Base-by-base conservation (phyloP, 2,113 vertebrate species). In the Aspiorhynchus laticeps region DNA sequence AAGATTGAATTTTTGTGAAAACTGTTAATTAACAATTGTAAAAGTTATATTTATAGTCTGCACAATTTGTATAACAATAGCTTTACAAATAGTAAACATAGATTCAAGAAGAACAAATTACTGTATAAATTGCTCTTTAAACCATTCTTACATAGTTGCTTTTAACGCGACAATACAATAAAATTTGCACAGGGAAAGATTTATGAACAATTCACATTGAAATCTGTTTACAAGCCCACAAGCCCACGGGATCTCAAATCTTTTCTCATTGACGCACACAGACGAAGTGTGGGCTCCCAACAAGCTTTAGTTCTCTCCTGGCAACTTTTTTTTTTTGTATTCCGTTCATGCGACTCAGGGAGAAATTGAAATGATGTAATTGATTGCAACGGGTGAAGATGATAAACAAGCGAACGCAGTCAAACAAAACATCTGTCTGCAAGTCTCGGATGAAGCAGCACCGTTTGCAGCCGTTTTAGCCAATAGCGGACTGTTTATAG, bases 291-390 rank as follows among this genome's bases (percentile, higher is more conserved):
- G 7, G 51, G n/a, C 48, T 83, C 65, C 28, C 26, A 83, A 33
- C 41, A 51, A 69, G 56, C 38, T 9, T 82, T 24, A 51, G 4
- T 69, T 83, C 76, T 78, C 48, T 78, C 17, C 46, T 19, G 76
- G 76, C 48, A 48, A 31, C 76, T 17, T 8, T 46, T 75, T 74
- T 43, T 71, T 85, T 9, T 31, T 71, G 53, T 80, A 84, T 88
- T 91, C 76, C 84, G 87, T 91, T 94, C 91, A 92, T 94, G 91
- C 90, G 92, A 94, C 93, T 87, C 86, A 85, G 91, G 92, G 93
- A 91, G 92, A 90, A 69, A 91, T 87, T 90, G 88, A 90, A 90
- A 93, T 94, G 93, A 95, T 95, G 94, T 93, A 95, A 95, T 90
- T 92, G 87, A 89, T 17, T 51, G 94, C 92, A 94, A 94, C 90